Conservation (phyloP, 2,113 vertebrate genomes). For the Archocentrus centrarchus region DNA sequence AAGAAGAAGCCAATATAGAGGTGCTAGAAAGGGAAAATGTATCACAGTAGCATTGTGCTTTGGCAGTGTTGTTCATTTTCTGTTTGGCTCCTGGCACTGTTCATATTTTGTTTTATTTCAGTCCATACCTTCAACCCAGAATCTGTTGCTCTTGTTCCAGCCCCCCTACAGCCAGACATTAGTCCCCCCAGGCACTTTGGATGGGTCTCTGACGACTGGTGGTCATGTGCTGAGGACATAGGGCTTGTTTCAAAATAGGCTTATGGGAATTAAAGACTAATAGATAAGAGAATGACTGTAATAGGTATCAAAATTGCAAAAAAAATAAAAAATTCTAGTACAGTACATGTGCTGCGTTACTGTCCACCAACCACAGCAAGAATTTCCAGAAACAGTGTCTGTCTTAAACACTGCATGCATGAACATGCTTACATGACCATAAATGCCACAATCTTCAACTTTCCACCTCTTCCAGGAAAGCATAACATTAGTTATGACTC, state of each 20-base stretch:
- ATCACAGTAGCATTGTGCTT: constrained; percentile 27
- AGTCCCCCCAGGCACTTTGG: constrained; percentile 45
- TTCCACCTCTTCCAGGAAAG: background rate
- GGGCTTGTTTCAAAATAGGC: constrained; percentile 34
- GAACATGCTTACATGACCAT: background rate
- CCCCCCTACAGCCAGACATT: constrained; percentile 42
- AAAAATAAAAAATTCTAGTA: background rate
- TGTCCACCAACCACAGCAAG: background rate
- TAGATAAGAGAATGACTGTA: constrained; percentile 25
- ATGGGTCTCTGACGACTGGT: constrained; percentile 33
- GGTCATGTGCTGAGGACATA: constrained; percentile 36
- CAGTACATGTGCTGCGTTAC: background rate
- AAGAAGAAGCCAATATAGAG: background rate
- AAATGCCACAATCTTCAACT: background rate
- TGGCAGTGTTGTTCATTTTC: constrained; percentile 17
- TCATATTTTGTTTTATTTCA: constrained; percentile 60
- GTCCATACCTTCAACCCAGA: constrained; percentile 48
- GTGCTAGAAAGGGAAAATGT: background rate
- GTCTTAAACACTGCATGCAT: background rate
- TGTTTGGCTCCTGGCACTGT: constrained; percentile 46
- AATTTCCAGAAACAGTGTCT: background rate
- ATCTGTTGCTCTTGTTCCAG: constrained; percentile 50
- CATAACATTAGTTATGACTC: background rate
- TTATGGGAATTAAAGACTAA: constrained; percentile 34
- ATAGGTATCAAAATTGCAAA: background rate